phyloP scores from a whole-genome alignment of 2,113 vertebrate genomes.

The Andinoacara biseriatus region DNA sequence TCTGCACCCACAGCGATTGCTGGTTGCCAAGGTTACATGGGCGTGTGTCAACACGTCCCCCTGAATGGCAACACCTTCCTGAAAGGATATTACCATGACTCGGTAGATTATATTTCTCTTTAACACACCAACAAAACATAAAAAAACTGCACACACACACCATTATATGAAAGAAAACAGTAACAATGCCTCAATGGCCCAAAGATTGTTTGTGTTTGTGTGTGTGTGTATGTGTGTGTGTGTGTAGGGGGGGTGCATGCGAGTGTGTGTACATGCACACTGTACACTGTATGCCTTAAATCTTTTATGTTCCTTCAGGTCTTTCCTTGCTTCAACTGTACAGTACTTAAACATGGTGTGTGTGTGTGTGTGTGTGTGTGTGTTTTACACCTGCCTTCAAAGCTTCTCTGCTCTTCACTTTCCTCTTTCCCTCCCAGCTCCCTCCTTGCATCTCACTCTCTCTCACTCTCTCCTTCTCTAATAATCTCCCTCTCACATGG shows the following conservation, averaged over 20 bases:
- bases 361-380: background rate
- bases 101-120: slow-evolving; percentile 47
- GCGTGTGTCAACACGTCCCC: slow-evolving; percentile 74
- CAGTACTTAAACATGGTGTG: slow-evolving; percentile 32
- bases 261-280: background rate
- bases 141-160: background rate
- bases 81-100: slow-evolving; percentile 70
- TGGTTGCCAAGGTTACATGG: slow-evolving; percentile 78
- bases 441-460: background rate
- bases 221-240: background rate
- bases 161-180: slow-evolving; percentile 27
- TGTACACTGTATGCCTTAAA: slow-evolving; percentile 53
- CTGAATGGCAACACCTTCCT: slow-evolving; percentile 75
- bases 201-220: slow-evolving; percentile 13
- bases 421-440: background rate
- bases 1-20: slow-evolving; percentile 67
- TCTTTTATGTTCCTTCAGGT: slow-evolving; percentile 72
- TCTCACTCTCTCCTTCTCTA: background rate
- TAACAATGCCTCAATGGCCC: slow-evolving; percentile 10
- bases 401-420: background rate
- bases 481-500: background rate
- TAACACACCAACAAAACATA: background rate
- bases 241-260: background rate
- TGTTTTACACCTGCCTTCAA: slow-evolving; percentile 22
- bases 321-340: slow-evolving; percentile 63